Base-by-base conservation (phyloP, 1,140 invertebrate species). In the Aphaenogaster ashmeadi region DNA sequence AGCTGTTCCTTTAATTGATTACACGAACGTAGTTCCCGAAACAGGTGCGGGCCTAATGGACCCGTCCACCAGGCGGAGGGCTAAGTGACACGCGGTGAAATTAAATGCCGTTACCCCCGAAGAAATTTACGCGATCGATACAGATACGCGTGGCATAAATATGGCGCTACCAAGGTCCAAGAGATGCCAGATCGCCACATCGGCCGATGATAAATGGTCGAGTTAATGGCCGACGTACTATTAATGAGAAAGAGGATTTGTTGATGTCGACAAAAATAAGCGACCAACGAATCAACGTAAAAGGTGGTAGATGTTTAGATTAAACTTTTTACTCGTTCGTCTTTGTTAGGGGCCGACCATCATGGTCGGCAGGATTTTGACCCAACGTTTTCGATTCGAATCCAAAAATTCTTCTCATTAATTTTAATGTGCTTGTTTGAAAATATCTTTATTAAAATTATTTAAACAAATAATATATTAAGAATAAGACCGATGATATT, bases 41-140 rank as follows among this genome's bases (percentile, higher is more conserved):
- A 83, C 54, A 66, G 88, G 52, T 44, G 36, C 67, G 83, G 27
- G 67, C 41, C 69, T 84, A 84, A 84, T 84, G 69, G 54, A 84
- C 80, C 80, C 80, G 54, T 74, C 67, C 21, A 4, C 80, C 41
- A 11, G 27, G 27, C 47, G 33, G 54, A 75, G 69, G 78, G 78
- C 89, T 90, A 90, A 88, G 78, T 90, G 89, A 90, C 86, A 84
- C 72, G 78, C 75, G 50, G 85, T 78, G 75, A 84, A 90, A 90
- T 91, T 90, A 88, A 90, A 88, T 87, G 87, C 71, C 87, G 56
- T 90, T 84, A 84, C 71, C 77, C 27, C n/a, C 13, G 79, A 91
- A 91, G 90, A 91, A 91, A 89, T 91, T 91, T 83, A 90, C 86
- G 87, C 86, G 90, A 79, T 91, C 90, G 90, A 91, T 91, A 88